A percentile compares a stretch with the other conserved stretches of the same genome.
phyloP scores from a whole-genome alignment of 2,888 invertebrate species.

The Phortica magna region DNA sequence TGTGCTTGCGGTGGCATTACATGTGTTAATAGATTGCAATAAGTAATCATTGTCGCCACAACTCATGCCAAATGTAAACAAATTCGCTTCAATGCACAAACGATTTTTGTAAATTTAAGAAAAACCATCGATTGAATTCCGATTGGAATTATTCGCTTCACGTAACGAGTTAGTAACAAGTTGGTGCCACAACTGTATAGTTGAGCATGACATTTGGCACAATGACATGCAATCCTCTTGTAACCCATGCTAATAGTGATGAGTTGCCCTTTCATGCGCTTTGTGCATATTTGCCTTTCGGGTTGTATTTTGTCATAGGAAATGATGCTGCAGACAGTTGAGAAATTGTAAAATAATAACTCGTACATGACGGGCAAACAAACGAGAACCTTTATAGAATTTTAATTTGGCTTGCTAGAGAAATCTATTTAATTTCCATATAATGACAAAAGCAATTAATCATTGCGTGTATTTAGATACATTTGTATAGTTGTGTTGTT shows the following conservation, averaged over 20 bases:
- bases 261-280: constrained; percentile 52
- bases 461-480: constrained; percentile 64
- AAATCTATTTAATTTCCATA: constrained; percentile 68
- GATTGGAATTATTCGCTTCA: constrained; percentile 8
- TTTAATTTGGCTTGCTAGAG: constrained; percentile 57
- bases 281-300: background rate
- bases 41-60: background rate
- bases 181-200: constrained; percentile 36
- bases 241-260: constrained; percentile 58
- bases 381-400: constrained; percentile 65
- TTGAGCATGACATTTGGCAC: constrained; percentile 43
- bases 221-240: constrained; percentile 35
- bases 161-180: constrained; percentile 51
- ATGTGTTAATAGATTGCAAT: constrained; percentile 53
- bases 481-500: background rate
- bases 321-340: constrained; percentile 60
- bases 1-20: constrained; percentile 66
- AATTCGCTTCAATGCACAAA: constrained; percentile 5
- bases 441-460: constrained; percentile 71
- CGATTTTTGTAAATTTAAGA: background rate
- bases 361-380: background rate
- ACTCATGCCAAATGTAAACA: constrained; percentile 22
- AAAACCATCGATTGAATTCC: background rate
- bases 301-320: constrained; percentile 18
- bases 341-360: constrained; percentile 32